Base-by-base conservation (phyloP, 2,113 vertebrate genomes). In the Nycticebus coucang region DNA sequence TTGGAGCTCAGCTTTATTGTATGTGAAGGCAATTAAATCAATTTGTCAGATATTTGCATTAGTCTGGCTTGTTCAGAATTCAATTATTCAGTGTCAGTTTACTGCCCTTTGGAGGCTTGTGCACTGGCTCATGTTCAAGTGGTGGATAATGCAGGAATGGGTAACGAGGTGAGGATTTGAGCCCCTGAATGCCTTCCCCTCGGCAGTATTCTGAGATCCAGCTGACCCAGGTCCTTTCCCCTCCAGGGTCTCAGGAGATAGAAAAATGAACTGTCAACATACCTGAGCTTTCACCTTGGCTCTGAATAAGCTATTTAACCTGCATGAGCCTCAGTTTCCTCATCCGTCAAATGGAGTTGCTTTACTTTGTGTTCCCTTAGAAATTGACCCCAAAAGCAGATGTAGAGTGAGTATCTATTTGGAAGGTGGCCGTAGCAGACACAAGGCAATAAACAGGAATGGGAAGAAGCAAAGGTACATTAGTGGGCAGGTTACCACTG, bases 1-100 rank as follows among this genome's bases (percentile, higher is more conserved):
- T 99, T 98, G 99, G 98, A 99, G 99, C 98, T 98, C 97, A 98
- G 98, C 98, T 99, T 99, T 99, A 99, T 99, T 99, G 98, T 99
- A 99, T 98, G 98, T 98, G 99, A 99, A 99, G 78, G 98, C 99
- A 99, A 99, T 99, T 99, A 98, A 98, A 99, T 99, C 98, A 98
- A 99, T 99, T 99, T 99, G 98, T 98, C 98, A 98, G 97, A 98
- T 98, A 98, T 99, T 99, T 99, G 98, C 98, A 99, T 99, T 98
- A 97, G 98, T 98, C 98, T 96, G 96, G 97, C 98, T 99, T 97
- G 98, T 98, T 98, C 97, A 95, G 98, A 98, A 98, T 98, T 98
- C 98, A 99, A 99, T 98, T 98, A 98, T 97, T 98, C 98, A 97
- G 98, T 98, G 98, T 98, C 98, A 97, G 98, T 98, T 98, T 97